A percentile compares a stretch with the other conserved stretches of the same genome.
These are phyloP conservation scores for Albula glossodonta DNA, from an alignment of 2,113 vertebrate species.

Conservation along the genomic window DNA sequence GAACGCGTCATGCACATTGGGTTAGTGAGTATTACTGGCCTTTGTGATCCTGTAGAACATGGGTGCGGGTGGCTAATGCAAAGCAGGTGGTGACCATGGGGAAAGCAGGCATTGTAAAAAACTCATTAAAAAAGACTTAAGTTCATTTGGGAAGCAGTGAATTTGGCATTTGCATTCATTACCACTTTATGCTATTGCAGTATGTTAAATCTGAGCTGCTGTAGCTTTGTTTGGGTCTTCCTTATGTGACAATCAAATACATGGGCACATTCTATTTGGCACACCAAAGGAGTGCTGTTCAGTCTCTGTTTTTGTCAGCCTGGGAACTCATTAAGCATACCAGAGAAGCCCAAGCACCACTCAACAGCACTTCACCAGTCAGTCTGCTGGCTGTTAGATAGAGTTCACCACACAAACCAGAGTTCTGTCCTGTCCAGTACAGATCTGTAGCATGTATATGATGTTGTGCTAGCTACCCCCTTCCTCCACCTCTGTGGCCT, in stretches of 20 bases:
- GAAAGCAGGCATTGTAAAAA: slow-evolving; percentile 64
- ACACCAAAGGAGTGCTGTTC: background rate
- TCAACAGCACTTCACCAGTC: background rate
- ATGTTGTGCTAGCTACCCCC: background rate
- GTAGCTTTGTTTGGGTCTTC: slow-evolving; percentile 37
- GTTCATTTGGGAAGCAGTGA: slow-evolving; percentile 44
- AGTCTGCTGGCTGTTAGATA: background rate
- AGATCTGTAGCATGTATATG: background rate
- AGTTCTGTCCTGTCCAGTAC: background rate
- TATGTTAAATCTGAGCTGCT: background rate
- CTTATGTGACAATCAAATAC: background rate
- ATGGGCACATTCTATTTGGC: too few species aligned
- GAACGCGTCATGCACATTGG: background rate
- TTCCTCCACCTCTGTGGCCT: background rate
- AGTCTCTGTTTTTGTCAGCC: background rate
- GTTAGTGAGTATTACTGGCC: slow-evolving; percentile 44
- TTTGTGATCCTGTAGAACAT: slow-evolving; percentile 42
- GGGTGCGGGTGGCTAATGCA: slow-evolving; percentile 51
- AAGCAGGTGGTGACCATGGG: slow-evolving; percentile 63
- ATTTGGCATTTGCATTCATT: slow-evolving; percentile 41
- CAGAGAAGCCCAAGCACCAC: too few species aligned
- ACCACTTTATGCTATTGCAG: slow-evolving; percentile 20
- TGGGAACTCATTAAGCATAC: too few species aligned
- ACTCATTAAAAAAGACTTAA: slow-evolving; percentile 60
- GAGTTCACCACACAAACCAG: background rate